phyloP scores from a whole-genome alignment of 2,113 vertebrate species.

The cattle (Bos taurus) region DNA sequence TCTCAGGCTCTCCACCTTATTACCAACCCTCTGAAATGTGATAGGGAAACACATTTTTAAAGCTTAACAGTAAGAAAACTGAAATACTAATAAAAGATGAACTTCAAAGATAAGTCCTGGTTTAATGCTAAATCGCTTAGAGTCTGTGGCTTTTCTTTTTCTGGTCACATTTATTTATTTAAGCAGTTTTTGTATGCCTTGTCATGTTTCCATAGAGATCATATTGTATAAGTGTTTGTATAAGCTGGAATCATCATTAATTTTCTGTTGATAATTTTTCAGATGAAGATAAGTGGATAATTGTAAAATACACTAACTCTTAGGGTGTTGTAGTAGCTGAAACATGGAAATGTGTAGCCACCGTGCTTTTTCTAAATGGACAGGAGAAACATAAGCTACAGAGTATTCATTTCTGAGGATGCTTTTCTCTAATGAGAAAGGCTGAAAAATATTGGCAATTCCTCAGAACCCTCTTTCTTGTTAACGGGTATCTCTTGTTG shows the following conservation, averaged over 20 bases:
- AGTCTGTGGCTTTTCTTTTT: constrained; percentile 72
- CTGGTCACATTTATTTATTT: constrained; percentile 76
- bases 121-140: constrained; percentile 68
- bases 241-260: constrained; percentile 79
- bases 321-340: constrained; percentile 74
- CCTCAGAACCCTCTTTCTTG: constrained; percentile 81
- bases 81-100: constrained; percentile 55
- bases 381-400: constrained; percentile 67
- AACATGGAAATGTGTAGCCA: constrained; percentile 69
- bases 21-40: constrained; percentile 45
- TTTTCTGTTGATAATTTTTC: constrained; percentile 67
- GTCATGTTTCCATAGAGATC: constrained; percentile 74
- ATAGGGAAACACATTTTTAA: constrained; percentile 51
- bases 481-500: constrained; percentile 83
- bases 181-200: constrained; percentile 70
- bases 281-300: constrained; percentile 64
- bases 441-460: constrained; percentile 71
- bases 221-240: constrained; percentile 77
- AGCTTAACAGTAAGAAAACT: constrained; percentile 57
- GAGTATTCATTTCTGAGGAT: constrained; percentile 76
- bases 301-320: constrained; percentile 73
- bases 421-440: constrained; percentile 73
- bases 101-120: constrained; percentile 39
- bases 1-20: constrained; percentile 56
- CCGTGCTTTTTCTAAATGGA: constrained; percentile 72